A percentile compares a stretch with the other conserved stretches of the same genome.
Evolutionary conservation across 2,797 vertebrate genomes (phyloP).

Genomic region (Coilia nasus): DNA sequence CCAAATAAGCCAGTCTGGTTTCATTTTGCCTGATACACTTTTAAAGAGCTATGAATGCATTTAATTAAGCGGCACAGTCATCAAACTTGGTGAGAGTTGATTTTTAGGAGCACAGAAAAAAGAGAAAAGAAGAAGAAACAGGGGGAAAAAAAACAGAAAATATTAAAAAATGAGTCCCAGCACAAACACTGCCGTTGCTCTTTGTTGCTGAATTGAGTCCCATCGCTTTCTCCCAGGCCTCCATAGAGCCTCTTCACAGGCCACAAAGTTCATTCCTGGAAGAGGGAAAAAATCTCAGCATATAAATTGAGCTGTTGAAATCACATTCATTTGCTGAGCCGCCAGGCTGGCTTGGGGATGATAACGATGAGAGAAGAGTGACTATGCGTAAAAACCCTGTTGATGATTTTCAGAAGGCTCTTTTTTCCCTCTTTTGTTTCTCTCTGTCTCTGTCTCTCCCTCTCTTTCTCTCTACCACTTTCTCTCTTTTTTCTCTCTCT

Average conservation of each 20-base stretch:
- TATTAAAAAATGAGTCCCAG: background rate
- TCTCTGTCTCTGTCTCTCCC: background rate
- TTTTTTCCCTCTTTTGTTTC: background rate
- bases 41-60: constrained; percentile 25
- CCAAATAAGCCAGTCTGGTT: background rate
- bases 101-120: background rate
- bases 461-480: constrained; percentile 11
- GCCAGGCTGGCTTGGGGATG: constrained; percentile 9
- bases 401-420: constrained; percentile 7
- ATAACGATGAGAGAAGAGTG: constrained; percentile 23
- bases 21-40: constrained; percentile 11
- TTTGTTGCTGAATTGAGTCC: background rate
- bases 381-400: constrained; percentile 20
- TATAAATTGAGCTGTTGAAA: constrained; percentile 28
- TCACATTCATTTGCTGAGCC: constrained; percentile 20
- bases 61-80: constrained; percentile 10
- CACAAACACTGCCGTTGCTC: background rate
- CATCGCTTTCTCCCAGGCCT: background rate
- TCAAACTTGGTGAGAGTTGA: constrained; percentile 15
- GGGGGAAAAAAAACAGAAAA: background rate
- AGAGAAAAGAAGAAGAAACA: background rate
- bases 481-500: background rate
- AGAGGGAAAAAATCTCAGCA: constrained; percentile 12
- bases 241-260: background rate
- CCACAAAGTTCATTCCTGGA: constrained; percentile 27